Base-by-base conservation (phyloP, 2,888 invertebrate species). In the Oeneis ivallda region DNA sequence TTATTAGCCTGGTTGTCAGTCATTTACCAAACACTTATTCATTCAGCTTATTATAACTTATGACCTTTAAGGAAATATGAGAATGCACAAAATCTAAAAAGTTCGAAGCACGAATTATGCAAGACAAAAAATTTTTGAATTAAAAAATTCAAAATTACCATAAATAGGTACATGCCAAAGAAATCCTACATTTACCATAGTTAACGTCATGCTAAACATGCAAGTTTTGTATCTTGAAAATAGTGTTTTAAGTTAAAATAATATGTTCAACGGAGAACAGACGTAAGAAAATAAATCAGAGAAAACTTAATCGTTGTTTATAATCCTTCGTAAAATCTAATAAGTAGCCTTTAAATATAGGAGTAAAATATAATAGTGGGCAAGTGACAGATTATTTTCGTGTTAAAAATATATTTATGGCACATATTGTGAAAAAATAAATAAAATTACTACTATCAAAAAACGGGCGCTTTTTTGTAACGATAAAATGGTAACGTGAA, bases 1-100 rank as follows among this genome's bases (percentile, higher is more conserved):
- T 8, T 37, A 37, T 7, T 7, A 9, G 37, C 9, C 37, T 37
- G 37, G 9, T 37, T 7, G 37, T 6, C 37, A 37, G 37, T 37
- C 37, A 37, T 37, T 37, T 37, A 37, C 37, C 6, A 37, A 37
- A 37, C 7, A 37, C 37, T 3, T 7, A 3, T 9, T 8, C 37
- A 37, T 37, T 59, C 64, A 69, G 70, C 72, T 72, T 70, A 68
- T 61, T 72, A 71, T 67, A 71, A 68, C 67, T 37, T 62, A 66
- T 34, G 43, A 0, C n/a, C n/a, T 43, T n/a, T n/a, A n/a, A n/a
- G 49, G 39, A 56, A 43, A 45, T 15, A 39, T n/a, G 62, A 61
- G n/a, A 61, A 65, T 69, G 65, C 63, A 65, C n/a, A 49, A 56
- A 50, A 67, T 65, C 13, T 1, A 10, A 60, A 34, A 50, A 32